phyloP scores from a whole-genome alignment of 2,888 invertebrate genomes.

The Sisyra nigra region DNA sequence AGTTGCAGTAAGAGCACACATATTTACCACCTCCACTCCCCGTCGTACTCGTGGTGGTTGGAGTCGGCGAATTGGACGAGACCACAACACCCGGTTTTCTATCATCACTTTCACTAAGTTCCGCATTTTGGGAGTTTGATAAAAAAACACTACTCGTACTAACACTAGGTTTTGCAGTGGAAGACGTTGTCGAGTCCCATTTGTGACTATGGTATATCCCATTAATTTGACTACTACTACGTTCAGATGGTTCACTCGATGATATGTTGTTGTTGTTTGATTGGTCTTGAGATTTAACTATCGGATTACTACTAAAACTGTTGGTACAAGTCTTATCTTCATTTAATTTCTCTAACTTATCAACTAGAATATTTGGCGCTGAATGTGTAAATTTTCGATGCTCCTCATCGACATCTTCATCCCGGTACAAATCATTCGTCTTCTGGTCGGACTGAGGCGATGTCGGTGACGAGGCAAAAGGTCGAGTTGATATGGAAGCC shows the following conservation, averaged over 20 bases:
- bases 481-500: conserved; percentile 14
- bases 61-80: too few relatives aligned
- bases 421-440: neutral
- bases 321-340: too few relatives aligned
- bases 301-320: neutral
- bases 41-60: too few relatives aligned
- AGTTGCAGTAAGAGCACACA: conserved; percentile 75
- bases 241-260: too few relatives aligned
- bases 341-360: neutral
- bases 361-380: neutral
- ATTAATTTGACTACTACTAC: neutral
- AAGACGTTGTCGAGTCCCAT: too few relatives aligned
- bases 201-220: neutral
- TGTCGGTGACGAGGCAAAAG: conserved; percentile 1
- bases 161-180: too few relatives aligned
- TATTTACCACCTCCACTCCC: conserved; percentile 40
- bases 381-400: neutral
- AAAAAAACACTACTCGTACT: neutral
- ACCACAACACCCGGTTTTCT: neutral
- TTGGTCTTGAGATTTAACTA: too few relatives aligned
- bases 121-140: conserved; percentile 1
- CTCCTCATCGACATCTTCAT: neutral
- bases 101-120: conserved; percentile 12
- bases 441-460: neutral
- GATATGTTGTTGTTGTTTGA: too few relatives aligned